A percentile compares a stretch with the other conserved stretches of the same genome.
phyloP scores from a whole-genome alignment of 2,113 vertebrate genomes.

The Corvus moneduloides region DNA sequence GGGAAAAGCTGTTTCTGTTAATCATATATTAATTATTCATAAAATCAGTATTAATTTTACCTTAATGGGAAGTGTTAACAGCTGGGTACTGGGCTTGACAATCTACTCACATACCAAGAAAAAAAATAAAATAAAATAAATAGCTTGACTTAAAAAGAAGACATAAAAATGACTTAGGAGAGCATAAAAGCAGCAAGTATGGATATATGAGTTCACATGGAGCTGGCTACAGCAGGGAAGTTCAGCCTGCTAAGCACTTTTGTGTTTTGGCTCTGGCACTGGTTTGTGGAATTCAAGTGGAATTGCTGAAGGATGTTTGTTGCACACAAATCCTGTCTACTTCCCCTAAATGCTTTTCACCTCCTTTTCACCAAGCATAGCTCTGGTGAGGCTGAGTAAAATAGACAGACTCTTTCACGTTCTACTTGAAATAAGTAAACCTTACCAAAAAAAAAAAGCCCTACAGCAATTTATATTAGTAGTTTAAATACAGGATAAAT shows the following conservation, averaged over 20 bases:
- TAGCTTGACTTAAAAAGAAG: slow-evolving; percentile 17
- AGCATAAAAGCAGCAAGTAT: slow-evolving; percentile 42
- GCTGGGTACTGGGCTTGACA: background rate
- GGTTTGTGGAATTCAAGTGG: slow-evolving; percentile 37
- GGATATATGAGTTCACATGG: background rate
- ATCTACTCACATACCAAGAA: background rate
- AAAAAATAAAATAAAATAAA: background rate
- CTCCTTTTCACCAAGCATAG: background rate
- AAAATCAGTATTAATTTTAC: slow-evolving; percentile 64
- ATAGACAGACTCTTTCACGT: background rate
- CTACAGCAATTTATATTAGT: background rate
- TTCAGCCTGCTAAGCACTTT: background rate
- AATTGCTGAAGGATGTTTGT: slow-evolving; percentile 56
- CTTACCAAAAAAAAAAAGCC: accelerated
- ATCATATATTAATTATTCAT: slow-evolving; percentile 71
- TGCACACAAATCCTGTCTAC: background rate
- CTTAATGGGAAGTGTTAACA: slow-evolving; percentile 50
- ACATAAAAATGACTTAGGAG: slow-evolving; percentile 64
- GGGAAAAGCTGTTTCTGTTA: slow-evolving; percentile 50
- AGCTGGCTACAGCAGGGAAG: background rate
- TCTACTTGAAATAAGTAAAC: background rate
- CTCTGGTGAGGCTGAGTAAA: background rate
- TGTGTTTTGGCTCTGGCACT: slow-evolving; percentile 32
- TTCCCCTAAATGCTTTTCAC: slow-evolving; percentile 21
- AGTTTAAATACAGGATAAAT: background rate